Evolutionary conservation across 2,888 invertebrate species (phyloP), one percentile per base, ranked within the genome.

Genomic region (Scelioninae gen. 1): DNA sequence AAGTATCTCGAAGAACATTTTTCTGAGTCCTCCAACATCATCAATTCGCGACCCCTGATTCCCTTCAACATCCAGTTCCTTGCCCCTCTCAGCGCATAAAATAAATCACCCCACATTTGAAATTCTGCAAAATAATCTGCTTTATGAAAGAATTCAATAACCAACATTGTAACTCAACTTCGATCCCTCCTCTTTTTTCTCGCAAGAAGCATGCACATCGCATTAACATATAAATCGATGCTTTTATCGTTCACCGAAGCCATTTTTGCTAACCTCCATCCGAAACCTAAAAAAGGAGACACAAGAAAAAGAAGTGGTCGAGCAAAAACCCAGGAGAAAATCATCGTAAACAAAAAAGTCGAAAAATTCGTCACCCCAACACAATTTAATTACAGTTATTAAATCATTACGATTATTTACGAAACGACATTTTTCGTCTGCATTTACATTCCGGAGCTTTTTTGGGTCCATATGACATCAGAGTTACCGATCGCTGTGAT

Each of bases 181-280:
- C 74, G 63, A 47, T 45, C 23, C 38, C 49, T 65, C 40, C 9
- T 55, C 60, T 72, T 72, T 74, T 60, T 60, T 56, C 40, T 23
- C 29, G 9, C 31, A 82, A 76, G 55, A 76, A 60, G 65, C 66
- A 76, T 66, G 66, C 58, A 66, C 72, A 71, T 71, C 72, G 40
- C 65, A 82, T 76, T 76, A 82, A 58, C 71, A 82, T 82, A 76
- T 82, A 82, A 76, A 82, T 82, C 72, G 82, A 77, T 77, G 62
- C 72, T 53, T 82, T 76, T 72, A 82, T 82, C 72, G 72, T 76
- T 82, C 72, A 77, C 40, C 68, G 77, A 72, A 82, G 49, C 55
- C 66, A 72, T 72, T 82, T 72, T 82, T 77, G 76, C 60, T 53
- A 72, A 71, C 56, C 43, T 58, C 34, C 31, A 16, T 49, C 29